These are phyloP conservation scores for Psittacula cyanocephala DNA, from an alignment of 2,113 vertebrate species.

Conservation along the genomic window DNA sequence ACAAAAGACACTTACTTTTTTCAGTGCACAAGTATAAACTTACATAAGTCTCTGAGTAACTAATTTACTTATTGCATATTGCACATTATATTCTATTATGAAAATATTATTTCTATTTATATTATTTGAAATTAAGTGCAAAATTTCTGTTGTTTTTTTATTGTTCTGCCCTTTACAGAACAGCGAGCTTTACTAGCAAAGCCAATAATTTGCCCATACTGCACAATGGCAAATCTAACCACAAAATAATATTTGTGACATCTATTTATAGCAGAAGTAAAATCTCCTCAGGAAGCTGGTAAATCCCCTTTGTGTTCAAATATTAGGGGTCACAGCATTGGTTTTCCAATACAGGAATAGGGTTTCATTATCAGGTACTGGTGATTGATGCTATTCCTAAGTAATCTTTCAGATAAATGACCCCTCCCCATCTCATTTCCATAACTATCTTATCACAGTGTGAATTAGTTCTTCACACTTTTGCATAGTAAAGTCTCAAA, in stretches of 20 bases:
- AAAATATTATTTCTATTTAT: not conserved
- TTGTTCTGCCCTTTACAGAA: not conserved
- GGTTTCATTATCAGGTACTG: not conserved
- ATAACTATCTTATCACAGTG: not conserved
- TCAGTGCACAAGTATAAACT: not conserved
- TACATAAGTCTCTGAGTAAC: not conserved
- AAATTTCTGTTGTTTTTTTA: not conserved
- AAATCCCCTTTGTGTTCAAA: not conserved
- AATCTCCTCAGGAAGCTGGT: not conserved
- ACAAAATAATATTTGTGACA: not conserved
- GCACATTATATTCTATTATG: not conserved
- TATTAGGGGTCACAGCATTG: not conserved
- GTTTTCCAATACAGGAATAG: not conserved
- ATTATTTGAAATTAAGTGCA: not conserved
- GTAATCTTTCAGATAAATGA: not conserved
- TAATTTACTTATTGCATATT: not conserved
- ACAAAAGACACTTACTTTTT: not conserved
- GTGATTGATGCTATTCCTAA: not conserved
- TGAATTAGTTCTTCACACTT: conserved; percentile 33
- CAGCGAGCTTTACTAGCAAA: not conserved
- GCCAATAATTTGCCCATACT: not conserved
- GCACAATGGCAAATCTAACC: not conserved
- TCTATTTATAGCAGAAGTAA: not conserved
- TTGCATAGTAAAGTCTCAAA: not conserved
- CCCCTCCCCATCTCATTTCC: conserved; percentile 7